phyloP scores from a whole-genome alignment of 2,113 vertebrate species.

The Ivindomyrus marchei region DNA sequence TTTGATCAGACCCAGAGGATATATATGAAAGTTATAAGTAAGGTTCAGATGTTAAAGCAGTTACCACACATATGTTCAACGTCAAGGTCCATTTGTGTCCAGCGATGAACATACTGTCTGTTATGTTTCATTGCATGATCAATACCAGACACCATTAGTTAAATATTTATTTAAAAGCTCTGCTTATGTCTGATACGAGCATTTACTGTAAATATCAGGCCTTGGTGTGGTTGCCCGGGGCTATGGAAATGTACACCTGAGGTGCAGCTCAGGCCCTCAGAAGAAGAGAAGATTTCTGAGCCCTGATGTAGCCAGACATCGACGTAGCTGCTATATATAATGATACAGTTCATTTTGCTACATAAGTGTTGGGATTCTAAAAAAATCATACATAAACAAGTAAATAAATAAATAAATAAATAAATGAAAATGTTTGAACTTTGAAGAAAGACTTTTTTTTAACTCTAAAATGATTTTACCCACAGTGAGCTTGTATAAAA shows the following conservation, averaged over 20 bases:
- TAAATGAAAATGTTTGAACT: not conserved
- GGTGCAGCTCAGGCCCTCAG: not conserved
- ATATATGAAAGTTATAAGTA: not conserved
- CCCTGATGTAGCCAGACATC: not conserved
- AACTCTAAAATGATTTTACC: not conserved
- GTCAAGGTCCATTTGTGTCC: not conserved
- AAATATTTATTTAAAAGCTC: not conserved
- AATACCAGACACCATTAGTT: not conserved
- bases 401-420: not conserved
- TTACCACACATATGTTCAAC: not conserved
- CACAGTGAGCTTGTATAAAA: not conserved
- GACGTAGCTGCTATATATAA: not conserved
- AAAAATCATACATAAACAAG: too few relatives aligned
- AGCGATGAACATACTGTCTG: not conserved
- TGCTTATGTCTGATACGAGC: not conserved
- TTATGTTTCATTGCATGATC: not conserved
- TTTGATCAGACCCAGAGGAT: not conserved
- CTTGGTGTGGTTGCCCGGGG: not conserved
- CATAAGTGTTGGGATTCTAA: not conserved
- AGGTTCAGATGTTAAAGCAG: not conserved
- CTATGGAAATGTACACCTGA: not conserved
- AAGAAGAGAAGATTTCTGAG: not conserved
- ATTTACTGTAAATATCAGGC: not conserved
- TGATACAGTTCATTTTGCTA: not conserved
- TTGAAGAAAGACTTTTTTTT: not conserved